These are phyloP conservation scores for Microplitis deprimator DNA, from an alignment of 2,888 invertebrate genomes.

Conservation along the genomic window DNA sequence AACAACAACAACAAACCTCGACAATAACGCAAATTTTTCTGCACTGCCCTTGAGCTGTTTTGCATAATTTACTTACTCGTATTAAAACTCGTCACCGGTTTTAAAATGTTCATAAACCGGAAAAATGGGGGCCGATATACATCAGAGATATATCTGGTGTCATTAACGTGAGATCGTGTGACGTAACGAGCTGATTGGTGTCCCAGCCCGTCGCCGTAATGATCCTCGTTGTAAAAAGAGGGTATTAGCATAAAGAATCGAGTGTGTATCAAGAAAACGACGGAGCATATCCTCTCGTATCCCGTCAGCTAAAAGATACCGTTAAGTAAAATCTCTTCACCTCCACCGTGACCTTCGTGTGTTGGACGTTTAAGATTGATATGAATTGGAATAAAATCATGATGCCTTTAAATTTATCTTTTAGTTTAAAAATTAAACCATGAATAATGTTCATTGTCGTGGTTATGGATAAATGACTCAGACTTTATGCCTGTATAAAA, in stretches of 20 bases:
- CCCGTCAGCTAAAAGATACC: constrained; percentile 56
- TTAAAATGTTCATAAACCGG: not conserved
- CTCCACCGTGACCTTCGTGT: constrained; percentile 60
- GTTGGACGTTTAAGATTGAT: constrained; percentile 38
- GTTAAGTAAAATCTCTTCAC: constrained; percentile 68
- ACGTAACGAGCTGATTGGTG: constrained; percentile 68
- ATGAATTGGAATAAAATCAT: constrained; percentile 58
- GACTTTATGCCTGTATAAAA: not conserved
- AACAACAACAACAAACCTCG: too few species aligned
- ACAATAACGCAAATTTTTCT: constrained; percentile 50
- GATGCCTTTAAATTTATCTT: constrained; percentile 39
- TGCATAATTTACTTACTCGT: constrained; percentile 31
- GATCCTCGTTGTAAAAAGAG: constrained; percentile 58
- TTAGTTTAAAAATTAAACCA: constrained; percentile 9
- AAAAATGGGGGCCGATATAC: too few species aligned
- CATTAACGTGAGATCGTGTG: constrained; percentile 69
- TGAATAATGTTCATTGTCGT: constrained; percentile 1
- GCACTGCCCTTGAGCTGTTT: constrained; percentile 28
- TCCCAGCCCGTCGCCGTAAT: constrained; percentile 61
- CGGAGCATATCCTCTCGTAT: constrained; percentile 41
- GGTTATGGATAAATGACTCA: not conserved
- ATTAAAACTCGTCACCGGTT: too few species aligned
- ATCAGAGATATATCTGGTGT: constrained; percentile 53
- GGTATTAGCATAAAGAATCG: constrained; percentile 65
- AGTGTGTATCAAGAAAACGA: constrained; percentile 22